phyloP scores from a whole-genome alignment of 2,797 vertebrate genomes.

The Euphonia xanthogaster region DNA sequence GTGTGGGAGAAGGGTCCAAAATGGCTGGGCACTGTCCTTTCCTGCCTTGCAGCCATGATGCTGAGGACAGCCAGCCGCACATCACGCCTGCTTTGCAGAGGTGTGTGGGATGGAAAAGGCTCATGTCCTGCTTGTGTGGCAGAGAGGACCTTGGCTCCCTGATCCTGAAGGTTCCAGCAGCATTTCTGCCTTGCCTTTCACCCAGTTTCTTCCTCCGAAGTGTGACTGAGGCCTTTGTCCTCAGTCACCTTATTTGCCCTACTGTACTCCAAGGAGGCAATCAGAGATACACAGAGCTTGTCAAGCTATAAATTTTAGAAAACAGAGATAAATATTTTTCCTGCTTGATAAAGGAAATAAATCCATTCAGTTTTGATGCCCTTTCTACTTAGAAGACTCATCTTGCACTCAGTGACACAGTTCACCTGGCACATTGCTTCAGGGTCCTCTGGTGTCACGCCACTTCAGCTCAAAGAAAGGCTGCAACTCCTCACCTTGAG shows the following conservation, averaged over 20 bases:
- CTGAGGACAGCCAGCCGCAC: rapidly evolving
- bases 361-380: background rate
- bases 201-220: background rate
- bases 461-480: background rate
- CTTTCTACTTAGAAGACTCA: conserved; percentile 9
- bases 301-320: background rate
- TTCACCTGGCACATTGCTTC: background rate
- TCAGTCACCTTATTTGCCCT: background rate
- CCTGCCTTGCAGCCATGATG: background rate
- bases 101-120: background rate
- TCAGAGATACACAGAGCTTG: background rate
- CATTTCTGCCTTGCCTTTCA: background rate
- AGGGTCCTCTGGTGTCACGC: background rate
- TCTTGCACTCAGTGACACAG: background rate
- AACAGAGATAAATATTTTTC: background rate
- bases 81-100: rapidly evolving
- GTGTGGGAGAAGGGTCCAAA: background rate
- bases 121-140: background rate
- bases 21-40: rapidly evolving
- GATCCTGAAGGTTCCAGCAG: background rate
- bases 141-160: background rate
- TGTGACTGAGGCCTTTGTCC: background rate
- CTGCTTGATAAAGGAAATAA: conserved; percentile 17
- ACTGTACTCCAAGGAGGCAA: background rate
- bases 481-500: background rate